Evolutionary conservation across 53 echinoderm and acorn worm species (phyloP).

Genomic region (Holothuria scabra): DNA sequence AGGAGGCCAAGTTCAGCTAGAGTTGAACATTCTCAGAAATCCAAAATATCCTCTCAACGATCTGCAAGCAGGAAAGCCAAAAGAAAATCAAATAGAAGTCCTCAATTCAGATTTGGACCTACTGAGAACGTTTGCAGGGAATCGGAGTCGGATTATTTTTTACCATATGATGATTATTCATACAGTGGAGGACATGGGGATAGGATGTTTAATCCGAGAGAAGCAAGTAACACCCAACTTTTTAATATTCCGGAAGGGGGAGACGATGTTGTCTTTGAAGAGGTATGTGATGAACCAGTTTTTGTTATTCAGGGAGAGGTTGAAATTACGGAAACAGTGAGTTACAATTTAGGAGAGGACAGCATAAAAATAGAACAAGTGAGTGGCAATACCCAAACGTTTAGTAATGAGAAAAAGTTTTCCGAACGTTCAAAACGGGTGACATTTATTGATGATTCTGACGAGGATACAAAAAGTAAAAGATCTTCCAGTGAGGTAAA

Average conservation of each 20-base stretch:
- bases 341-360: constrained; percentile 28
- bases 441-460: constrained; percentile 53
- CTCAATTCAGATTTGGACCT: not conserved
- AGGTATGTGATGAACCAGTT: not conserved
- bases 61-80: too few species aligned
- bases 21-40: not conserved
- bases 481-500: constrained; percentile 27
- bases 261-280: constrained; percentile 2
- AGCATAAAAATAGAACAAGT: constrained; percentile 42
- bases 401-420: constrained; percentile 20
- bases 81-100: too few species aligned
- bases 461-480: constrained; percentile 24
- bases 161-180: too few species aligned
- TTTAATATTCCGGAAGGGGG: constrained; percentile 11
- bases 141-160: not conserved
- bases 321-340: constrained; percentile 14
- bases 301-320: constrained; percentile 17
- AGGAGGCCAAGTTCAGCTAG: constrained; percentile 4
- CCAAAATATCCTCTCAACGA: too few species aligned
- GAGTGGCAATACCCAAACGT: constrained; percentile 1
- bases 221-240: constrained; percentile 4
- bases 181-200: not conserved
- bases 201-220: not conserved
- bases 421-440: constrained; percentile 43
- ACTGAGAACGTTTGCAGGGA: not conserved